Evolutionary conservation across 2,888 invertebrate genomes (phyloP), one percentile per base, ranked within the genome.

Genomic region (Callosobruchus maculatus): DNA sequence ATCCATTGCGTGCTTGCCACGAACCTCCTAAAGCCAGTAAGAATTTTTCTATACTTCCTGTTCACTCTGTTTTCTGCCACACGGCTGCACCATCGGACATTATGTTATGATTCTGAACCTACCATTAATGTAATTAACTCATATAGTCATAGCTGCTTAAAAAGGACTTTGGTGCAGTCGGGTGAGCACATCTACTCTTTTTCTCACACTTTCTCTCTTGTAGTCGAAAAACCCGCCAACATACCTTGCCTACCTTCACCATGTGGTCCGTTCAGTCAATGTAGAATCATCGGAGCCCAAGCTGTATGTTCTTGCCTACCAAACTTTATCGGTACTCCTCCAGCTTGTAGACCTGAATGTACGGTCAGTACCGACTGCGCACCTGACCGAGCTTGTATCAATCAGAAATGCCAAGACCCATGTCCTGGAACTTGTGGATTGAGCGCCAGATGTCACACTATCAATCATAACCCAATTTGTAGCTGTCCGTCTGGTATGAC

Each of bases 381-480:
- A 80, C 93, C 93, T 83, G 93, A 95, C 83, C 92, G 89, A 84
- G 93, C 95, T 71, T 97, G 97, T 84, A 90, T 93, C 72, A 92
- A 92, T 84, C 92, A 93, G 83, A 94, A 91, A 86, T 96, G 96
- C 84, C 90, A 90, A 77, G 93, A 96, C 86, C 95, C 95, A 71
- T 96, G 96, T 85, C 89, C 91, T 67, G 94, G 94, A 76, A 92
- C 93, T n/a, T 96, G 96, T 84, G 96, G 96, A 26, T 88, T 90
- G 75, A 93, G 94, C 87, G 94, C 96, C 1, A 90, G 93, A 79
- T 96, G 96, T 84, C 92, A 92, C 80, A 94, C 95, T 20, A 92
- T 95, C 71, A 95, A 94, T 86, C 96, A 96, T 85, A 95, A 94
- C 85, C 94, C 96, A 68, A 91, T 95, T 78, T 96, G 96, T 88